Conservation (phyloP, 2,888 invertebrate genomes). For the Euclidia mi region DNA sequence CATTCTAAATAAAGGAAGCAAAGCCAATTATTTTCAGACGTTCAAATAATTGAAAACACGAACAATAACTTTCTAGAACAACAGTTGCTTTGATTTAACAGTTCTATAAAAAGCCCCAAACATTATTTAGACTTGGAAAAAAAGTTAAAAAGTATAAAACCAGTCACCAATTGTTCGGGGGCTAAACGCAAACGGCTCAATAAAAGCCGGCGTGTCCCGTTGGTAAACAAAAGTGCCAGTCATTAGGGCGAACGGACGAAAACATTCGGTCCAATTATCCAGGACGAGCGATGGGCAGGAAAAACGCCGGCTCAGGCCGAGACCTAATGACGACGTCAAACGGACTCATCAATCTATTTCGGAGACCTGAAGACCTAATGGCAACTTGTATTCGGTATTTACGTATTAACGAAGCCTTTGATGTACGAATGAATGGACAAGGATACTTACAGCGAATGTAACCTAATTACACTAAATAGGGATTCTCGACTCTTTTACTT, state of each 20-base stretch:
- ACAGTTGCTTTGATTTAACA: constrained; percentile 1
- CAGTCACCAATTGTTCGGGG: constrained; percentile 69
- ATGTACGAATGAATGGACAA: constrained; percentile 2
- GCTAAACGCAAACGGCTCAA: constrained; percentile 82
- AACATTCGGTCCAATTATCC: constrained; percentile 87
- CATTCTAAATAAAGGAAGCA: too few relatives aligned
- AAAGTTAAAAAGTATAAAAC: constrained; percentile 67
- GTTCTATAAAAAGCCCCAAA: constrained; percentile 17
- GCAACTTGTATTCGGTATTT: constrained; percentile 34
- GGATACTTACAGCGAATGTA: too few relatives aligned
- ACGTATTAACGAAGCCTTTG: constrained; percentile 19
- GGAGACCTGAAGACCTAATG: constrained; percentile 63
- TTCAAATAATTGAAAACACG: neutral
- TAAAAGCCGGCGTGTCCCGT: constrained; percentile 82
- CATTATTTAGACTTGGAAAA: constrained; percentile 35
- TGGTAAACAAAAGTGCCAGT: constrained; percentile 87
- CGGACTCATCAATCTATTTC: constrained; percentile 84
- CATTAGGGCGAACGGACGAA: constrained; percentile 84
- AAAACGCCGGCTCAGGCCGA: constrained; percentile 76
- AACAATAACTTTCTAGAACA: too few relatives aligned
- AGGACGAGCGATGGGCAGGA: constrained; percentile 64
- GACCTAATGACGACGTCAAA: constrained; percentile 86
- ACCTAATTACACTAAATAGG: too few relatives aligned
- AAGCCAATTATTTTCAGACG: neutral
- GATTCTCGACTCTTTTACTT: too few relatives aligned